These are phyloP conservation scores for Battus philenor DNA, from an alignment of 1,140 invertebrate species.

Conservation along the genomic window DNA sequence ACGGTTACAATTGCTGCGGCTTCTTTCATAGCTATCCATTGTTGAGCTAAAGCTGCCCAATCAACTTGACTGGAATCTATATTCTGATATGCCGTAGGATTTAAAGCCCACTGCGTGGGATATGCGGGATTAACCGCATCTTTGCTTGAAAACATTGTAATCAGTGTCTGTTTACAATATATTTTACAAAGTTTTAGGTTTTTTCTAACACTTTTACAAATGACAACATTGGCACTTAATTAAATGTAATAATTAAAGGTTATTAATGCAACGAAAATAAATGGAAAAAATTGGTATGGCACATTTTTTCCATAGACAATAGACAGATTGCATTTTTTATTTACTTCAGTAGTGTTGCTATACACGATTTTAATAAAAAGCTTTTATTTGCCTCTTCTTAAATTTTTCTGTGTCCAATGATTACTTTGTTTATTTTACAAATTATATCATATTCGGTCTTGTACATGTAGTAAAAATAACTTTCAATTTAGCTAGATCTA, in stretches of 20 bases:
- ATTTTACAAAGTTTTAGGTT: constrained; percentile 8
- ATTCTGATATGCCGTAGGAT: constrained; percentile 82
- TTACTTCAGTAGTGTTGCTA: too few relatives aligned
- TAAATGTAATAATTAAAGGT: constrained; percentile 4
- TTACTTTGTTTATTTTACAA: too few relatives aligned
- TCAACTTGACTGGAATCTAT: constrained; percentile 85
- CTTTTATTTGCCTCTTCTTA: too few relatives aligned
- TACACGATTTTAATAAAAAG: too few relatives aligned
- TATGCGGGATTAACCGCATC: constrained; percentile 77
- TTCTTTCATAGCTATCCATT: constrained; percentile 98
- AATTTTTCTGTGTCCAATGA: too few relatives aligned
- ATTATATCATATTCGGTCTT: too few relatives aligned
- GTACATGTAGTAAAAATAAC: too few relatives aligned
- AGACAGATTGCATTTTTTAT: constrained; percentile 10
- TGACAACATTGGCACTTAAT: constrained; percentile 12
- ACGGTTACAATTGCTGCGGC: constrained; percentile 61
- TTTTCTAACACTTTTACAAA: constrained; percentile 7
- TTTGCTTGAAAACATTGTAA: constrained; percentile 64
- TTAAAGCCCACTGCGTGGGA: constrained; percentile 84
- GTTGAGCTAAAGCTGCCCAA: constrained; percentile 96
- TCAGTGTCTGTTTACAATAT: constrained; percentile 17
- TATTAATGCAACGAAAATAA: constrained; percentile 13
- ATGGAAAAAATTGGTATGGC: constrained; percentile 14
- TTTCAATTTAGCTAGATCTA: too few relatives aligned
- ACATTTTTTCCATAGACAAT: constrained; percentile 22